phyloP scores from a whole-genome alignment of 2,113 vertebrate genomes.

The Carollia perspicillata region DNA sequence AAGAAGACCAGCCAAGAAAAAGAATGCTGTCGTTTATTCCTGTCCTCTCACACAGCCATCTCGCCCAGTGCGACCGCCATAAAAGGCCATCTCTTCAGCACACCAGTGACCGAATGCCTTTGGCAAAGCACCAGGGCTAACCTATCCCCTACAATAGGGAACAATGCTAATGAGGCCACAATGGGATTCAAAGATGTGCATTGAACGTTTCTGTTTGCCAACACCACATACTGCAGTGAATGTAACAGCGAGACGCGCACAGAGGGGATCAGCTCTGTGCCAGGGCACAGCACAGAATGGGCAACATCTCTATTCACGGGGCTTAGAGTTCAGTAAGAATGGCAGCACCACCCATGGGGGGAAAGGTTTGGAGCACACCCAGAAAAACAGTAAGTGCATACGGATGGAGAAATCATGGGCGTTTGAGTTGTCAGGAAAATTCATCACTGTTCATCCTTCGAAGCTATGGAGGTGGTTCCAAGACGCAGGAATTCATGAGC shows the following conservation, averaged over 20 bases:
- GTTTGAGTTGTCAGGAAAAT: constrained; percentile 49
- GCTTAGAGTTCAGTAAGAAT: constrained; percentile 35
- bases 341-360: not conserved
- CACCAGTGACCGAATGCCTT: constrained; percentile 33
- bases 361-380: not conserved
- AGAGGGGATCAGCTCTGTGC: constrained; percentile 15
- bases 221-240: constrained; percentile 26
- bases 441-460: constrained; percentile 48
- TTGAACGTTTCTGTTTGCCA: constrained; percentile 60
- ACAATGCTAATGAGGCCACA: constrained; percentile 51
- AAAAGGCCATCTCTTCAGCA: constrained; percentile 55
- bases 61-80: not conserved
- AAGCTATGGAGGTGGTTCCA: not conserved
- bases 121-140: constrained; percentile 44
- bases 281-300: constrained; percentile 35
- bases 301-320: constrained; percentile 51
- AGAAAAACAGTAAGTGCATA: not conserved
- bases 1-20: constrained; percentile 23
- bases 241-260: constrained; percentile 15
- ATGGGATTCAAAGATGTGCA: constrained; percentile 15
- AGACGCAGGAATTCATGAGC: not conserved
- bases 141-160: constrained; percentile 20
- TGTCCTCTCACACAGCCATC: constrained; percentile 30
- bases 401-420: not conserved
- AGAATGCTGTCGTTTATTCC: not conserved